A percentile compares a stretch with the other conserved stretches of the same genome.
These are phyloP conservation scores for Percopsis transmontana DNA, from an alignment of 2,113 vertebrate genomes.

Conservation along the genomic window DNA sequence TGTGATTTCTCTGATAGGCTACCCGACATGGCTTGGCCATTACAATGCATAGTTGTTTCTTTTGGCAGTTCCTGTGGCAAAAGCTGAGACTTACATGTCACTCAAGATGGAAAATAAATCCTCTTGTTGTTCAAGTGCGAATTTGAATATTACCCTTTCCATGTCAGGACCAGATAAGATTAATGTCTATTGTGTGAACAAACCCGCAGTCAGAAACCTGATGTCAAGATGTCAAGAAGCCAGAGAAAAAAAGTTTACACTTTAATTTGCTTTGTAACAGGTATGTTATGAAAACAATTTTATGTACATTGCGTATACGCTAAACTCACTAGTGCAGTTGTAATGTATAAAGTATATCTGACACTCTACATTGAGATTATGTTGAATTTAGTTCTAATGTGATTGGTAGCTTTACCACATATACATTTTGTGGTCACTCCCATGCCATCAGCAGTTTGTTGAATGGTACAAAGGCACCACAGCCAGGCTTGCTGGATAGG, in stretches of 20 bases:
- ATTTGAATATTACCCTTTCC: too few species aligned
- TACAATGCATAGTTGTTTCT: background rate
- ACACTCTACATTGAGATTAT: background rate
- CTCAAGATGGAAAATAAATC: background rate
- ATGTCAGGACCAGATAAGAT: too few species aligned
- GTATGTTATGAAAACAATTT: too few species aligned
- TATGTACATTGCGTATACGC: too few species aligned
- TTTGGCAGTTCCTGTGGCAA: background rate
- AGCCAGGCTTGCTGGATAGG: conserved; percentile 70
- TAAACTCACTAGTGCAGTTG: too few species aligned
- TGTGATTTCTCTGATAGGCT: too few species aligned
- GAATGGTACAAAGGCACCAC: conserved; percentile 76
- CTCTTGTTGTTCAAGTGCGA: background rate
- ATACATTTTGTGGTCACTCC: conserved; percentile 60
- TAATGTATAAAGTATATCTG: background rate
- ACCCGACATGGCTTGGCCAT: too few species aligned
- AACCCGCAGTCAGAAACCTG: too few species aligned
- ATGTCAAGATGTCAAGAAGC: too few species aligned
- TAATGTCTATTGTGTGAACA: too few species aligned
- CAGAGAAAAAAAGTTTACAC: too few species aligned
- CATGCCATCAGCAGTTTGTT: conserved; percentile 81
- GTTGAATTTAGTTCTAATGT: background rate
- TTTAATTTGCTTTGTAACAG: too few species aligned
- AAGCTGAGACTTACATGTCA: background rate
- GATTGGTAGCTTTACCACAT: background rate